phyloP scores from a whole-genome alignment of 2,113 vertebrate genomes.

The Lathamus discolor region DNA sequence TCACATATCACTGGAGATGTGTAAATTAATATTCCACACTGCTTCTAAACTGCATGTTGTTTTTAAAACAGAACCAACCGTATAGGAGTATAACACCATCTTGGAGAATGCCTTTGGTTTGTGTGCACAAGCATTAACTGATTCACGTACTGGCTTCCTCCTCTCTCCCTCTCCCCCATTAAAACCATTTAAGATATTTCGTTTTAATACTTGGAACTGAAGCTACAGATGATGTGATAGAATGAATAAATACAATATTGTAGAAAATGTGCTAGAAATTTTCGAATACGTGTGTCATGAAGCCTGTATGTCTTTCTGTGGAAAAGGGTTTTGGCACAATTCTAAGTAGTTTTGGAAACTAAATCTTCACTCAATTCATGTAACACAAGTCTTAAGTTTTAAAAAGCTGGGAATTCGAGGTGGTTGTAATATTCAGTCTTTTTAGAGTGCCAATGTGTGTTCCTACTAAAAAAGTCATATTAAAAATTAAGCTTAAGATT shows the following conservation, averaged over 20 bases:
- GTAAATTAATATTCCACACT: background rate
- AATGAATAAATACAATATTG: background rate
- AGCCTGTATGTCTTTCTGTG: background rate
- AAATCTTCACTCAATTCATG: background rate
- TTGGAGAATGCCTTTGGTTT: background rate
- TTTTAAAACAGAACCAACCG: background rate
- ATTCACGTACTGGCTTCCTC: background rate
- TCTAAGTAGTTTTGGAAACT: background rate
- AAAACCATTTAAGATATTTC: background rate
- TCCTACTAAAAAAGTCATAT: background rate
- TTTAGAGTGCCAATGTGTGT: background rate
- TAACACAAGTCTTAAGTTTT: background rate
- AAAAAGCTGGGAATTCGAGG: background rate
- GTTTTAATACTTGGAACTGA: background rate
- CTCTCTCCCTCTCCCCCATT: background rate
- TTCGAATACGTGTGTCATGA: background rate
- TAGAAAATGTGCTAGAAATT: background rate
- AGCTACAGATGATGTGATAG: background rate
- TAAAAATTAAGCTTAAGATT: background rate
- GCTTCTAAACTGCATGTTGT: background rate
- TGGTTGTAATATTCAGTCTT: background rate
- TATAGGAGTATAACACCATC: background rate
- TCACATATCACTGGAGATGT: background rate
- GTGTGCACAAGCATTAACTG: background rate
- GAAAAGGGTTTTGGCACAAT: background rate